Evolutionary conservation across 23 tunicate species (phyloP).

Genomic region (Phallusia fumigata): DNA sequence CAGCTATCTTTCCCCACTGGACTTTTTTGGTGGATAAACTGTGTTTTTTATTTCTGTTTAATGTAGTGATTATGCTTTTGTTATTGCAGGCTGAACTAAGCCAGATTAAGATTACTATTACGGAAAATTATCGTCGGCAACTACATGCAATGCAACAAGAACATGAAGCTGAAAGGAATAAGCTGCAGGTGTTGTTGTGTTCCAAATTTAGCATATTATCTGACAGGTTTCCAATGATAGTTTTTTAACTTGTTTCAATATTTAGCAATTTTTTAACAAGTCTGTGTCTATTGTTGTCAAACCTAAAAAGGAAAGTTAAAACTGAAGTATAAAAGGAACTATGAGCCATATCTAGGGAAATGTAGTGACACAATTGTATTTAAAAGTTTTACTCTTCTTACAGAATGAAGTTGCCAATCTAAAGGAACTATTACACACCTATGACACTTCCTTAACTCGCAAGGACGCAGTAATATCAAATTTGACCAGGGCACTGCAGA

Average conservation of each 20-base stretch:
- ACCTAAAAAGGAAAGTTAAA: no score
- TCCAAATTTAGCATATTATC: background rate
- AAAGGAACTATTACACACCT: constrained; percentile 71
- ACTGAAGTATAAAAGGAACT: no score
- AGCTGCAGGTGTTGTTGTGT: constrained; percentile 41
- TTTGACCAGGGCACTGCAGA: constrained; percentile 72
- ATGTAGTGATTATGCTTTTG: background rate
- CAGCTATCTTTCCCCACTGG: no score
- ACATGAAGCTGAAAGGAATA: constrained; percentile 41
- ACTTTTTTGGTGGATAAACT: no score
- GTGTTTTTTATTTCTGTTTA: no score
- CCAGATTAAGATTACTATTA: constrained; percentile 46
- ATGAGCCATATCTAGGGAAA: no score
- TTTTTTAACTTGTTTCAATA: no score
- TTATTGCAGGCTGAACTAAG: constrained; percentile 49
- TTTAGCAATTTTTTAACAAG: no score
- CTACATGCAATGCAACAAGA: constrained; percentile 27
- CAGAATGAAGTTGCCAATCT: constrained; percentile 65
- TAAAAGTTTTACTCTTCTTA: background rate
- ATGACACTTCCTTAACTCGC: constrained; percentile 50
- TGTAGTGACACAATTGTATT: no score
- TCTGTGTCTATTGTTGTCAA: no score
- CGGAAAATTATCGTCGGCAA: constrained; percentile 40
- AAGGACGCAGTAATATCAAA: constrained; percentile 76
- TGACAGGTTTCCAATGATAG: no score